These are phyloP conservation scores for Gonatopus flavifemur DNA, from an alignment of 1,140 invertebrate genomes.

Conservation along the genomic window DNA sequence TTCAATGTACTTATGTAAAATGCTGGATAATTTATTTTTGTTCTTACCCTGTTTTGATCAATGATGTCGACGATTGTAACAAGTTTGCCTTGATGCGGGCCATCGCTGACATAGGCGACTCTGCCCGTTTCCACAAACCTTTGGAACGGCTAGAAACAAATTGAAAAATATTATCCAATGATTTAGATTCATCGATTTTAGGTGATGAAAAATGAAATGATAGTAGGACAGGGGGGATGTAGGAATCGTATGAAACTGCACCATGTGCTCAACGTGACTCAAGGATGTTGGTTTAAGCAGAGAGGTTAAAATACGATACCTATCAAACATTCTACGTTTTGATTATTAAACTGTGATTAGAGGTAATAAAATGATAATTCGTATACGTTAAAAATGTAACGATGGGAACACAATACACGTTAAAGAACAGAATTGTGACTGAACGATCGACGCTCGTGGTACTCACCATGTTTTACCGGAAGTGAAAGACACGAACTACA, in stretches of 20 bases:
- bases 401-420: not conserved
- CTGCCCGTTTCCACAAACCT: slow-evolving; percentile 96
- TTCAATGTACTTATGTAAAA: slow-evolving; percentile 20
- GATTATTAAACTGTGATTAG: not conserved
- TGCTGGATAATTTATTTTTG: slow-evolving; percentile 9
- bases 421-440: not conserved
- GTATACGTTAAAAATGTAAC: not conserved
- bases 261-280: not conserved
- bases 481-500: slow-evolving; percentile 25
- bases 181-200: not conserved
- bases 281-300: not conserved
- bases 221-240: no score
- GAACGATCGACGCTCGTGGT: not conserved
- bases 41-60: slow-evolving; percentile 91
- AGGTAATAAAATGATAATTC: slow-evolving; percentile 19
- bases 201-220: not conserved
- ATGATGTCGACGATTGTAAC: slow-evolving; percentile 94
- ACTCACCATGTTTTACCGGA: slow-evolving; percentile 44
- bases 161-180: slow-evolving; percentile 9
- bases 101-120: slow-evolving; percentile 90
- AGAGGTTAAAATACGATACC: not conserved
- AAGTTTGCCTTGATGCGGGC: slow-evolving; percentile 86
- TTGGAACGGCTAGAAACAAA: slow-evolving; percentile 74
- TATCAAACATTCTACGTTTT: not conserved
- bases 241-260: not conserved